phyloP scores from a whole-genome alignment of 2,888 invertebrate species.

The Eupithecia vulgata region DNA sequence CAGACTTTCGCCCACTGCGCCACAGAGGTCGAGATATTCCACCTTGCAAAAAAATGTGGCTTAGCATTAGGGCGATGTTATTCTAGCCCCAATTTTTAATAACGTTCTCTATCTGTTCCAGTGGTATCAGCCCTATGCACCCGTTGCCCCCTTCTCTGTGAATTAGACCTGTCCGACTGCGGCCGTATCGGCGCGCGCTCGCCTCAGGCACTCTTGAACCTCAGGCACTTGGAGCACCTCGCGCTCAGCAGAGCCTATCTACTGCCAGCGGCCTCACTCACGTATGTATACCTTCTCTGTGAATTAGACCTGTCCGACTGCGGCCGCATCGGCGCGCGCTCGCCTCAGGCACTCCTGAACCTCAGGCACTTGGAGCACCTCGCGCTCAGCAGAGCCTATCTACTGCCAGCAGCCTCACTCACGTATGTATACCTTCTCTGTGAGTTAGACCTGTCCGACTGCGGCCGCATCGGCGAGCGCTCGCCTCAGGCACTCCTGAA shows the following conservation, averaged over 20 bases:
- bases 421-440: too few species aligned
- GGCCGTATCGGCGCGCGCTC: constrained; percentile 86
- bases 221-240: constrained; percentile 88
- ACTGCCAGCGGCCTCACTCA: too few species aligned
- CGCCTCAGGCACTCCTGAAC: constrained; percentile 55
- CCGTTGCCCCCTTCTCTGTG: constrained; percentile 89
- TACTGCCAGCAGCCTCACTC: too few species aligned
- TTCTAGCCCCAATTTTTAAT: not conserved
- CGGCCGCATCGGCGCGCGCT: constrained; percentile 85
- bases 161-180: constrained; percentile 95
- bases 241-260: constrained; percentile 93
- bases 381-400: constrained; percentile 91
- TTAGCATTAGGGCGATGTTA: too few species aligned
- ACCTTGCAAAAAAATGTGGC: too few species aligned
- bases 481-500: constrained; percentile 56
- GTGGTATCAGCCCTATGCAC: constrained; percentile 87
- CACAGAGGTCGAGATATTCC: too few species aligned
- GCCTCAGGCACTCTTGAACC: constrained; percentile 55
- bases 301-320: constrained; percentile 96
- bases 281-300: constrained; percentile 86
- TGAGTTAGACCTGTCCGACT: constrained; percentile 95
- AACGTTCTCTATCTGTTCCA: constrained; percentile 59
- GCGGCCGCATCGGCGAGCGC: constrained; percentile 87
- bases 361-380: constrained; percentile 88
- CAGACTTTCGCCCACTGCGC: too few species aligned